A percentile compares a stretch with the other conserved stretches of the same genome.
These are phyloP conservation scores for Lerista edwardsae DNA, from an alignment of 2,797 vertebrate genomes.

Conservation along the genomic window DNA sequence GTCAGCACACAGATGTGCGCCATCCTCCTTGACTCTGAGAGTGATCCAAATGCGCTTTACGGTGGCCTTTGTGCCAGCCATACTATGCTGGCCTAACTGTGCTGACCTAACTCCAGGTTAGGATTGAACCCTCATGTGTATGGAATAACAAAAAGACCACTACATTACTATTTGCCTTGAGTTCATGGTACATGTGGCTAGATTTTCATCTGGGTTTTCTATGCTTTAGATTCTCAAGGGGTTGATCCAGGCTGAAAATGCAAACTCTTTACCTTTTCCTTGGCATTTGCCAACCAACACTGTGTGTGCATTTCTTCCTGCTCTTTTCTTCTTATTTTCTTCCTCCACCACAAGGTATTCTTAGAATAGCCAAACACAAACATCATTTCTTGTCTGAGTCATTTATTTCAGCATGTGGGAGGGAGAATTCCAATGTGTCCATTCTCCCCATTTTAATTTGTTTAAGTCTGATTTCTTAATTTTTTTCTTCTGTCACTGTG, in stretches of 20 bases:
- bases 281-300: slow-evolving; percentile 32
- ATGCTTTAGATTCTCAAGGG: not conserved
- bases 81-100: no score
- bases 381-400: not conserved
- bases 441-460: not conserved
- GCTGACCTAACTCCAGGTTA: no score
- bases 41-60: no score
- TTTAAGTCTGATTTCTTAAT: not conserved
- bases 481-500: not conserved
- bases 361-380: not conserved
- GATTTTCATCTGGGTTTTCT: slow-evolving; percentile 41
- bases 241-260: slow-evolving; percentile 9
- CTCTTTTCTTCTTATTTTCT: not conserved
- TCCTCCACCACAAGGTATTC: not conserved
- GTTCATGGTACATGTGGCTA: slow-evolving; percentile 6
- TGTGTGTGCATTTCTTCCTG: not conserved
- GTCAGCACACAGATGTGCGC: no score
- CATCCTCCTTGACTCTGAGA: no score
- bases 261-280: not conserved
- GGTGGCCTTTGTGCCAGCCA: no score
- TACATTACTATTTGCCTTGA: slow-evolving; percentile 14
- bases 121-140: no score
- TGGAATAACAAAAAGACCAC: no score
- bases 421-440: not conserved
- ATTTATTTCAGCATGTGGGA: not conserved